Evolutionary conservation across 1,140 invertebrate genomes (phyloP), one percentile per base, ranked within the genome.

Genomic region (Calephelis virginiensis): DNA sequence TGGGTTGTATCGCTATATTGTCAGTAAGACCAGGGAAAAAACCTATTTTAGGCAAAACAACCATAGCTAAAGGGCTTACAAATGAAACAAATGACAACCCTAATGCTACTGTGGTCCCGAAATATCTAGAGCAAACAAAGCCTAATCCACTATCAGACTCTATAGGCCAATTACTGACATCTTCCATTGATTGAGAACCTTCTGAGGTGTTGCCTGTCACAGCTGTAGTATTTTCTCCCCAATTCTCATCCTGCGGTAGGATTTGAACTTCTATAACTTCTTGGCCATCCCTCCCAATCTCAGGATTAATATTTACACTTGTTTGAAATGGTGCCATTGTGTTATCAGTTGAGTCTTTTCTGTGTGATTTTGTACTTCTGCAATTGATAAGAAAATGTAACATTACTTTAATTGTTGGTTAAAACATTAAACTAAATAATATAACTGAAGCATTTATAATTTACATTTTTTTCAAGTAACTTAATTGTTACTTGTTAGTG

Each of bases 141-240:
- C 94, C 93, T 56, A 96, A 91, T 0, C 95, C 94, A 60, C 93
- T 93, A 50, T 96, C 95, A 28, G 93, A 93, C 89, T 96, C 95
- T 70, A 94, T 94, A 66, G 94, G 94, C 95, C 96, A 97, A 86
- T 94, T 94, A 78, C 94, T 95, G 0, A 95, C 94, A 87, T 98
- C 97, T 84, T 99, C 97, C 77, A 97, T 96, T 0, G 98, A 99
- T 71, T 97, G 95, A 1, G 97, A 98, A 70, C 96, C 95, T 83
- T 99, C 98, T 0, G 97, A 99, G 4, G 98, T 99, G 78, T 98
- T 98, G 13, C 98, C 98, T 6, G 98, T 99, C 28, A 99, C 95
- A 0, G 97, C 98, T 6, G 98, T 99, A 0, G 97, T 99, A 80
- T 98, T 99, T 91, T 99, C 98, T 46, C 97, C 98, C 98, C 98